These are phyloP conservation scores for Plumapathes pennacea DNA, from an alignment of 92 coral and sea anemone species.

Conservation along the genomic window DNA sequence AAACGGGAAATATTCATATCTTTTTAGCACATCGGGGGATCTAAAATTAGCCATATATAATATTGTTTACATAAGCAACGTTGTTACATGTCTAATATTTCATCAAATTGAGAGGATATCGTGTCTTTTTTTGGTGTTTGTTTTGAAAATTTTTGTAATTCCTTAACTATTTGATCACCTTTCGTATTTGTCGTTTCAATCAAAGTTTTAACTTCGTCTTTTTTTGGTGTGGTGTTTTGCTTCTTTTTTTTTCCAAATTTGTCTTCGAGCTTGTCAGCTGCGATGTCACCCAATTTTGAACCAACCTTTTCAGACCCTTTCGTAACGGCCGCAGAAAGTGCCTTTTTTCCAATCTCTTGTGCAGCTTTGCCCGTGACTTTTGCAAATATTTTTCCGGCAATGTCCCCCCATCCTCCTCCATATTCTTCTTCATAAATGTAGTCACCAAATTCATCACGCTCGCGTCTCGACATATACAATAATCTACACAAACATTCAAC, in stretches of 20 bases:
- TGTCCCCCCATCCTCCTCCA: no score
- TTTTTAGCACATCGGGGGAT: not conserved
- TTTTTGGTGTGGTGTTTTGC: not conserved
- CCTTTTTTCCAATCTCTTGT: not conserved
- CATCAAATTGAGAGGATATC: not conserved
- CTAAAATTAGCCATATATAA: not conserved
- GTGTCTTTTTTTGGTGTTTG: not conserved
- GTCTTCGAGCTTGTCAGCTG: constrained; percentile 1
- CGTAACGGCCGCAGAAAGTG: not conserved
- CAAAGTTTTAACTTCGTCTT: not conserved
- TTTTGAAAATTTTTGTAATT: not conserved
- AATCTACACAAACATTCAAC: no score
- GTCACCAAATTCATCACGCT: not conserved
- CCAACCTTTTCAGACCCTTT: not conserved
- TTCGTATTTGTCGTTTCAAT: not conserved
- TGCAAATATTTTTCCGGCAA: not conserved
- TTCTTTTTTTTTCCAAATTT: not conserved
- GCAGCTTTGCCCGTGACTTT: not conserved
- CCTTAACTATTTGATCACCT: not conserved
- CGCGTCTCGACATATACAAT: not conserved
- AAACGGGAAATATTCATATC: constrained; percentile 5
- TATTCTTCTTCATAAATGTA: not conserved
- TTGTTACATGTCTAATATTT: not conserved
- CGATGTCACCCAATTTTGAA: not conserved
- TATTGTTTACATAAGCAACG: no score